Evolutionary conservation across 1,140 invertebrate genomes (phyloP), one percentile per base, ranked within the genome.

Genomic region (Drosophila pseudoananassae): DNA sequence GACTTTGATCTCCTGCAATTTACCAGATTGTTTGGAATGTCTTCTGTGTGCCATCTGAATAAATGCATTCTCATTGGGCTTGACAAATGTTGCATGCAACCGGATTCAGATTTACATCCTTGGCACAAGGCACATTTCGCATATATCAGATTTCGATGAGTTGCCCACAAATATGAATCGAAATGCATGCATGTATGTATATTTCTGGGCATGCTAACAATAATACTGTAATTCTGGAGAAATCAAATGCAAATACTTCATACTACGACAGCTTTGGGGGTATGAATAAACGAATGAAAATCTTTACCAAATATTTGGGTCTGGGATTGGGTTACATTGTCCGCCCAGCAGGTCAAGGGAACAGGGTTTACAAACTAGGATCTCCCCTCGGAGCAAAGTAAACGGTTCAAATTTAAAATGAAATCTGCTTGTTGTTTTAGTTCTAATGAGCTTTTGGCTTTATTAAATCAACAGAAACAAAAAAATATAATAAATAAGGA

Each of bases 371-470:
- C 25, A 5, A 20, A 36, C 17, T n/a, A 40, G 29, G 53, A 8
- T 25, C 27, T 17, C 25, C 43, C 23, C 51, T 53, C 43, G 31
- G 45, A 56, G 29, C 40, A 69, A 78, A 45, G 43, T 60, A 56
- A 78, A 63, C 49, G 63, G 31, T 71, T 71, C 3, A n/a, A 17
- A 46, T 54, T 53, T 53, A 43, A 17, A 66, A 29, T 57, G 57
- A 38, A 8, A 40, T n/a, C 4, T 12, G 25, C 15, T 69, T 69
- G 50, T 38, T 69, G 43, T 69, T 69, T 56, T 31, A 56, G 25
- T 55, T 33, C 63, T 69, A 69, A 69, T 69, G 64, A 69, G 66
- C 63, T 69, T 68, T 69, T 56, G 64, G 66, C 63, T 56, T 69
- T 69, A 70, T 56, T 40, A 55, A 49, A 56, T 70, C 66, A 70